Evolutionary conservation across 2,113 vertebrate species (phyloP).

Genomic region (Columbina picui): DNA sequence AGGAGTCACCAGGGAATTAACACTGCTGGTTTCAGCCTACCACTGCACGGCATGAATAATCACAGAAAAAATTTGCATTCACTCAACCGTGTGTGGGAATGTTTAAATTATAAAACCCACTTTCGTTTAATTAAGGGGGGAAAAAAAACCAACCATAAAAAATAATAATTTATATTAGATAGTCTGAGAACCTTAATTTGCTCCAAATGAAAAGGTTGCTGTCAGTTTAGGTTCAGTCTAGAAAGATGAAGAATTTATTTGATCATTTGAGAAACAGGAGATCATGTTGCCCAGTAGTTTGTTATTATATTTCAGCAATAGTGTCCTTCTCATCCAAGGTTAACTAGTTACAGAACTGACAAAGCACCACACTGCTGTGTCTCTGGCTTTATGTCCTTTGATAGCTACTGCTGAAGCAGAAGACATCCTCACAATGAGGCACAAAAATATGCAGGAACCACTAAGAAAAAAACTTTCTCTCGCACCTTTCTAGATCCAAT

Average conservation of each 20-base stretch:
- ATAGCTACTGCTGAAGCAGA: background rate
- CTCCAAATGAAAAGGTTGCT: slow-evolving; percentile 7
- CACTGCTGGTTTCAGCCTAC: background rate
- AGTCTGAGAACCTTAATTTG: background rate
- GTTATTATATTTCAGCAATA: background rate
- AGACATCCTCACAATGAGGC: background rate
- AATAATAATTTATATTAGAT: background rate
- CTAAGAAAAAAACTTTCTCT: background rate
- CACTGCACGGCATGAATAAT: background rate
- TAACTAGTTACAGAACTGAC: background rate
- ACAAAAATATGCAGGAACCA: background rate
- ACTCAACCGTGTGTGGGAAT: background rate
- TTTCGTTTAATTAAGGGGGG: background rate
- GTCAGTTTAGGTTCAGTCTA: background rate
- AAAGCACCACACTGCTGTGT: background rate
- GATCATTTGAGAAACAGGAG: slow-evolving; percentile 4
- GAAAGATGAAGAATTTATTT: slow-evolving; percentile 22
- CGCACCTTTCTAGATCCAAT: background rate
- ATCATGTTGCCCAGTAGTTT: slow-evolving; percentile 13
- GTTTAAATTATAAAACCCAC: background rate
- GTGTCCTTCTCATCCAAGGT: background rate
- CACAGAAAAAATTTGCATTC: background rate
- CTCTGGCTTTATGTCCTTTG: background rate
- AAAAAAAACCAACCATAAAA: background rate
- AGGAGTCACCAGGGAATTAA: background rate